phyloP scores from a whole-genome alignment of 2,888 invertebrate genomes.

The Pteria penguin region DNA sequence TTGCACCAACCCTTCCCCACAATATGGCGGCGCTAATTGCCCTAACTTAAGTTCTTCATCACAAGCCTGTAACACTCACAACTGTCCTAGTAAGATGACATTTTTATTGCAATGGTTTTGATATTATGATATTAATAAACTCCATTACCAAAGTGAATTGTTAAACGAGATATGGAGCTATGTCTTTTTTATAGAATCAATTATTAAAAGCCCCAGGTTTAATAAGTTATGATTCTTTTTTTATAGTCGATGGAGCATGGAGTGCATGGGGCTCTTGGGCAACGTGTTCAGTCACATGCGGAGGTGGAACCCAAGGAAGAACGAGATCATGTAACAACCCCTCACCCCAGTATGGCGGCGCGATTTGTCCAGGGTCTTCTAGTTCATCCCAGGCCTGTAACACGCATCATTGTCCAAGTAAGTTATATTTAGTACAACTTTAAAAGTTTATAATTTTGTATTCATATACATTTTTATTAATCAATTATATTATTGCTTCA shows the following conservation, averaged over 20 bases:
- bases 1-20: constrained; percentile 27
- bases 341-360: background rate
- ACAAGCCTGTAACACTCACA: constrained; percentile 10
- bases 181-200: too few species aligned
- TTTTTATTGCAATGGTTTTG: too few species aligned
- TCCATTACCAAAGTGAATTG: background rate
- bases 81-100: constrained; percentile 27
- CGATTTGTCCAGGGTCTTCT: background rate
- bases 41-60: background rate
- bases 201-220: too few species aligned
- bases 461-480: too few species aligned
- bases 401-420: background rate
- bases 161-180: background rate
- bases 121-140: background rate
- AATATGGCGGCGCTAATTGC: constrained; percentile 22
- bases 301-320: background rate
- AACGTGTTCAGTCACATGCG: background rate
- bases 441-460: too few species aligned
- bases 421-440: too few species aligned
- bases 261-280: background rate
- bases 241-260: constrained; percentile 4
- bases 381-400: background rate
- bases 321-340: background rate
- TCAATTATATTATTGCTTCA: too few species aligned
- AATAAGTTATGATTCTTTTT: too few species aligned